Evolutionary conservation across 2,888 invertebrate genomes (phyloP).

Genomic region (Bombylius discolor): DNA sequence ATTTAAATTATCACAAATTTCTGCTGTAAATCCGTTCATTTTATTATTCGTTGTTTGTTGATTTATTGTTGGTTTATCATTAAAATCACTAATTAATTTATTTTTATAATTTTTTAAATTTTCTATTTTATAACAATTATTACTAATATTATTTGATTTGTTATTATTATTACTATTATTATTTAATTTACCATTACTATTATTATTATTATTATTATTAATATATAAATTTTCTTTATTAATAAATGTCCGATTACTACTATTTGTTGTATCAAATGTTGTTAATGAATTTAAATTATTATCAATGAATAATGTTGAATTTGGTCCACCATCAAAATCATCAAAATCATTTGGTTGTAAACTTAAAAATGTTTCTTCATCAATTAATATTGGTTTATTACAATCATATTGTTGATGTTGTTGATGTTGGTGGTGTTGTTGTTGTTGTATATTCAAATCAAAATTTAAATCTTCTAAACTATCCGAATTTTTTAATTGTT

Average conservation of each 20-base stretch:
- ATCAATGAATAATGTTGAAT: slow-evolving; percentile 32
- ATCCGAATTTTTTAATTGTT: slow-evolving; percentile 19
- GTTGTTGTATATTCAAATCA: slow-evolving; percentile 13
- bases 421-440: slow-evolving; percentile 16
- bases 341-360: slow-evolving; percentile 36
- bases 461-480: slow-evolving; percentile 35
- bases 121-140: slow-evolving; percentile 34
- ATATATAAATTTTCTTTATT: slow-evolving; percentile 6
- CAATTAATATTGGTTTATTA: slow-evolving; percentile 31
- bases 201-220: slow-evolving; percentile 14
- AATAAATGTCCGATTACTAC: not conserved
- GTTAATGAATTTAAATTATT: slow-evolving; percentile 22
- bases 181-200: slow-evolving; percentile 25
- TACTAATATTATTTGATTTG: slow-evolving; percentile 27
- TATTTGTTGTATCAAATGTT: slow-evolving; percentile 2
- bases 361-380: slow-evolving; percentile 36
- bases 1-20: slow-evolving; percentile 35
- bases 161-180: slow-evolving; percentile 31
- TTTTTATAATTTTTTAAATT: slow-evolving; percentile 36
- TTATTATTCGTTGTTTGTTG: slow-evolving; percentile 8
- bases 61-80: slow-evolving; percentile 16
- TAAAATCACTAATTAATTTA: slow-evolving; percentile 33
- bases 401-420: slow-evolving; percentile 15
- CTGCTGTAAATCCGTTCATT: slow-evolving; percentile 34
- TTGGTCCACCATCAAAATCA: slow-evolving; percentile 27